Evolutionary conservation across 2,888 invertebrate species (phyloP), one percentile per base, ranked within the genome.

Genomic region (Erynnis tages): DNA sequence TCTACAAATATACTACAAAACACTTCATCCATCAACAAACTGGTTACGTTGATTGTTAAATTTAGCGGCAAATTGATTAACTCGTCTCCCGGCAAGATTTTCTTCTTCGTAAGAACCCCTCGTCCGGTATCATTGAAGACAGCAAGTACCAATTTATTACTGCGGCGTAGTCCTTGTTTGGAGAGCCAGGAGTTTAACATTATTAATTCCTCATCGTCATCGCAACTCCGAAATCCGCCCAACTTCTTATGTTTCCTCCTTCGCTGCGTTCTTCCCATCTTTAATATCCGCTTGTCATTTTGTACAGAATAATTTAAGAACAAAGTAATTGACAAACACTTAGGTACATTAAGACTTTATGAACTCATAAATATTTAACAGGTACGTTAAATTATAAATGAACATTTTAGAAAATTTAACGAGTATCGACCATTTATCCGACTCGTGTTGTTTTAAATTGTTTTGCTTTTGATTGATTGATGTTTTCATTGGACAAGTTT

Each of bases 91-190:
- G 85, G 66, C 5, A 67, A 62, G 25, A 95, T 85, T 32, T 74
- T 77, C 60, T 77, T 85, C 64, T 90, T 91, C 0, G 94, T 92
- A 65, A 92, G 89, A 16, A 97, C 83, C 14, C 97, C 97, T 50
- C 96, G 91, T 5, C 96, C 96, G 3, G 95, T 95, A 6, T 82
- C 70, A 17, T 84, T 59, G 75, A 95, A 96, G 52, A 88, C 66
- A 4, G 91, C 88, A n/a, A 93, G 79, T 16, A 79, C 77, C 13
- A 95, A 74, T 55, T 91, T 87, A 10, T 89, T 87, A 35, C 90
- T 84, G 59, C 93, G 91, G 35, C 76, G 76, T 90, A 94, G 92
- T 43, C 91, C 91, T 56, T 90, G 78, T 46, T 77, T 67, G 14
- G 79, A 70, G 56, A 93, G 77, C 92, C 92, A 92, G 53, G 84